A percentile compares a stretch with the other conserved stretches of the same genome.
phyloP scores from a whole-genome alignment of 1,140 invertebrate species.

The Drosophila bocki region DNA sequence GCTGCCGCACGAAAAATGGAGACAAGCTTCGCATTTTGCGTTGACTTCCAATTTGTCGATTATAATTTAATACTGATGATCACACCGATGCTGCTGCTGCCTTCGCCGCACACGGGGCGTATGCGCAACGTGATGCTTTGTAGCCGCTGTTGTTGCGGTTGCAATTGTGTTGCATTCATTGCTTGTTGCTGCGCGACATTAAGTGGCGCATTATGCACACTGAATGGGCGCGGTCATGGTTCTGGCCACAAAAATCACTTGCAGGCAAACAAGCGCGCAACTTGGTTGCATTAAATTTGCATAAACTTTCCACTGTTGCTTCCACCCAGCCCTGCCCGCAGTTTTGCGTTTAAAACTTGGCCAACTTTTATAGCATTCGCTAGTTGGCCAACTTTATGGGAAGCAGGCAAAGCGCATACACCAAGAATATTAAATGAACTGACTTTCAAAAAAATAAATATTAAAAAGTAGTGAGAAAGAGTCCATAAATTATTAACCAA shows the following conservation, averaged over 20 bases:
- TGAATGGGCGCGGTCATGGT: conserved; percentile 56
- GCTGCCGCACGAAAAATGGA: conserved; percentile 16
- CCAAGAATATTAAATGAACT: conserved; percentile 1
- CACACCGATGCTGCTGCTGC: neutral
- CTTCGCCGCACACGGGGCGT: conserved; percentile 15
- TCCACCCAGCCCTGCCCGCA: conserved; percentile 1
- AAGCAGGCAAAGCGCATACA: neutral
- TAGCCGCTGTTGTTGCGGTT: neutral
- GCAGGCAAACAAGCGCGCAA: conserved; percentile 72
- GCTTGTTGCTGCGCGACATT: conserved; percentile 62
- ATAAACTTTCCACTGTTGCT: conserved; percentile 69
- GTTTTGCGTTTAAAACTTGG: conserved; percentile 62
- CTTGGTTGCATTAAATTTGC: conserved; percentile 81
- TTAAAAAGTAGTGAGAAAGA: neutral
- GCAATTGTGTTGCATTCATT: conserved; percentile 47
- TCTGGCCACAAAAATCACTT: conserved; percentile 77
- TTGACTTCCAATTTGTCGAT: conserved; percentile 32
- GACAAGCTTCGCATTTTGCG: conserved; percentile 15
- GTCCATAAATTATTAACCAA: neutral
- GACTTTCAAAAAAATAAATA: neutral
- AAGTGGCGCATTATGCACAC: conserved; percentile 66
- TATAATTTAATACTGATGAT: conserved; percentile 42
- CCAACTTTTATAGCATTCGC: conserved; percentile 65
- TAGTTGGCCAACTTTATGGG: conserved; percentile 55
- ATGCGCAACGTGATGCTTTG: conserved; percentile 37